Evolutionary conservation across 2,797 vertebrate species (phyloP).

Genomic region (Acanthopagrus latus): DNA sequence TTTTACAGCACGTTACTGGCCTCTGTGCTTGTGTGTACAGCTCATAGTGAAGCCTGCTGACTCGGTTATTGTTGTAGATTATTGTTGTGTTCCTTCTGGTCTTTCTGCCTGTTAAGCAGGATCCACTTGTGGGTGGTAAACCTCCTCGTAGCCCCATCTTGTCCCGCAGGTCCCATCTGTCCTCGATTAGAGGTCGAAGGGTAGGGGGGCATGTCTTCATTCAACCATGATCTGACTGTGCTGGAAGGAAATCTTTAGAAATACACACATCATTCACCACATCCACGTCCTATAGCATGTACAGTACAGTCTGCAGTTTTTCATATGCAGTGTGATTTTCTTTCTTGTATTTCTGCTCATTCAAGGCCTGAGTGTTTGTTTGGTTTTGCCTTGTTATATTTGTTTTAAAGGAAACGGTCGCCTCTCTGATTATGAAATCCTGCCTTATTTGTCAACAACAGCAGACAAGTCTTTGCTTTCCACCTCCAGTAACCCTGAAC

Average conservation of each 20-base stretch:
- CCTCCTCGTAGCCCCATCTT: conserved; percentile 97
- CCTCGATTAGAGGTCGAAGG: conserved; percentile 92
- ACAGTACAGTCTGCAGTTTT: conserved; percentile 23
- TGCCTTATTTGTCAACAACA: background rate
- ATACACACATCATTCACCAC: conserved; percentile 18
- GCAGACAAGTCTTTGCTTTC: background rate
- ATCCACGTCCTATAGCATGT: conserved; percentile 24
- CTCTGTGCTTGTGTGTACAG: conserved; percentile 35
- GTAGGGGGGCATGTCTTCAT: conserved; percentile 88
- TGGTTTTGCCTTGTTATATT: background rate
- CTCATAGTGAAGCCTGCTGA: conserved; percentile 29
- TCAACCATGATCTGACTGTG: conserved; percentile 65
- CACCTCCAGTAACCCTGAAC: background rate
- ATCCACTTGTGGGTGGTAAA: conserved; percentile 92
- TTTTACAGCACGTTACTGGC: conserved; percentile 44
- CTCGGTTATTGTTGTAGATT: conserved; percentile 41
- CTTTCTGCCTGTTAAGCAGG: conserved; percentile 90
- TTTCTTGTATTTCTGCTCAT: conserved; percentile 2
- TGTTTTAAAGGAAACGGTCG: background rate
- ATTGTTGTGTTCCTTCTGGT: conserved; percentile 84
- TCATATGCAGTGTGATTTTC: background rate
- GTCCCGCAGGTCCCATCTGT: conserved; percentile 90
- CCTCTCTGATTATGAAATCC: background rate
- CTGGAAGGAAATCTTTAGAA: conserved; percentile 64
- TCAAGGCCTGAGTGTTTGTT: conserved; percentile 3